Percentiles rank a stretch among this genome's conserved stretches.
Conservation (phyloP, 1,140 invertebrate species). For the Ctenoplectra terminalis region DNA sequence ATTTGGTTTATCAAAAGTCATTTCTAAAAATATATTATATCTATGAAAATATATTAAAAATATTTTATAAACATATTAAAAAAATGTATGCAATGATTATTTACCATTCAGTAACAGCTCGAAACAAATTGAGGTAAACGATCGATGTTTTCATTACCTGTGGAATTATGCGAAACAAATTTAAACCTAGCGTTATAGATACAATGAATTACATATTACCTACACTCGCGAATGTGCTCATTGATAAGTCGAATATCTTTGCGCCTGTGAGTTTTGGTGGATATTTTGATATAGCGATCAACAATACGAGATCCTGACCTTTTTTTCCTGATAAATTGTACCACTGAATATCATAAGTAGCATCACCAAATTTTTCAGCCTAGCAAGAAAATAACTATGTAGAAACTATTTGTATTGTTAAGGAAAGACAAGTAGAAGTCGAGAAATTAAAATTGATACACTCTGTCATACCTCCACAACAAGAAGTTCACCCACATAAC, state of each 20-base stretch:
- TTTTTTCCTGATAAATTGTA: constrained; percentile 43
- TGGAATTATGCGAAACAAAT: constrained; percentile 5
- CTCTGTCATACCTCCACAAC: constrained; percentile 61
- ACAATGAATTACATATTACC: constrained; percentile 3
- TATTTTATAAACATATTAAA: too few species aligned
- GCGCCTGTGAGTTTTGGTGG: constrained; percentile 58
- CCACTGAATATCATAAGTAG: constrained; percentile 45
- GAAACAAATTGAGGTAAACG: constrained; percentile 59
- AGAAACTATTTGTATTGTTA: too few species aligned
- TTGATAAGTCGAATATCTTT: constrained; percentile 53
- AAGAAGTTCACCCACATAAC: constrained; percentile 70
- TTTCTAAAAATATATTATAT: too few species aligned
- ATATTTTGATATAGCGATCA: constrained; percentile 45
- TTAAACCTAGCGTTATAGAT: too few species aligned
- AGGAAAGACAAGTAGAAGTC: too few species aligned
- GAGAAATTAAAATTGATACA: too few species aligned
- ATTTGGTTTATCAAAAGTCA: too few species aligned
- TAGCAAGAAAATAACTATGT: too few species aligned
- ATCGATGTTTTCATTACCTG: constrained; percentile 53
- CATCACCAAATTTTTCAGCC: constrained; percentile 14
- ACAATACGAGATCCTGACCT: constrained; percentile 24
- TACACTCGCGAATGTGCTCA: constrained; percentile 47
- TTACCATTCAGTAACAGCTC: constrained; percentile 33
- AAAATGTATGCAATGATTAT: too few species aligned
- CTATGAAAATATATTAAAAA: too few species aligned